Evolutionary conservation across 2,888 invertebrate genomes (phyloP).

Genomic region (Lomographa bimaculata): DNA sequence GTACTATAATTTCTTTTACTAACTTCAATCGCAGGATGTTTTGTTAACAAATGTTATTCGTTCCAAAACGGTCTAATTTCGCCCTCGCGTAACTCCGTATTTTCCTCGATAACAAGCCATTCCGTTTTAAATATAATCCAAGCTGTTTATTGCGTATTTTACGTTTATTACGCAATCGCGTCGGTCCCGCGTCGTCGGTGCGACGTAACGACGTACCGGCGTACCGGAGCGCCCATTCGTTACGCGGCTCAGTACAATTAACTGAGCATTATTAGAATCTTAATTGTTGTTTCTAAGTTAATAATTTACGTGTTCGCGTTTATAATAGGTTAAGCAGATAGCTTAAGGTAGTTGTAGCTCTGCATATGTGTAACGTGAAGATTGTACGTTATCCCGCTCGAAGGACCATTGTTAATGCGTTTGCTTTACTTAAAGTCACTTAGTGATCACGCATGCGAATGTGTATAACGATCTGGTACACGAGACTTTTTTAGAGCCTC

Average conservation of each 20-base stretch:
- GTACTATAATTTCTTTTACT: no score
- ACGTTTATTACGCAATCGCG: constrained; percentile 34
- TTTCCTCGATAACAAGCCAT: constrained; percentile 24
- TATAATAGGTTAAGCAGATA: constrained; percentile 30
- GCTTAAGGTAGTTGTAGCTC: constrained; percentile 12
- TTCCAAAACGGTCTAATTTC: constrained; percentile 12
- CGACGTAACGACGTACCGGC: constrained; percentile 10
- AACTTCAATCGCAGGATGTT: background rate
- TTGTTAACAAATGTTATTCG: background rate
- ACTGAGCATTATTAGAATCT: constrained; percentile 37
- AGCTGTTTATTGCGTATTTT: constrained; percentile 34
- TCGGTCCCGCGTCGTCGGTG: constrained; percentile 18
- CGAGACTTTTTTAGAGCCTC: no score
- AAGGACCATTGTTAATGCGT: no score
- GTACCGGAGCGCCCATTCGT: constrained; percentile 27
- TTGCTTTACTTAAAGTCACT: no score
- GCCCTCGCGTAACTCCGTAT: constrained; percentile 17
- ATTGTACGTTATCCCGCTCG: no score
- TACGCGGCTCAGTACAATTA: constrained; percentile 32
- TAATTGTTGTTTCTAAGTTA: constrained; percentile 36
- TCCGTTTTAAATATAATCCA: constrained; percentile 32
- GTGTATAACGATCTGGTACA: no score
- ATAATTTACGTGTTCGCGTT: constrained; percentile 33
- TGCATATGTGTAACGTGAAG: no score
- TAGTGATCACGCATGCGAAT: no score